Evolutionary conservation across 2,888 invertebrate species (phyloP).

Genomic region (Octodonta nipae): DNA sequence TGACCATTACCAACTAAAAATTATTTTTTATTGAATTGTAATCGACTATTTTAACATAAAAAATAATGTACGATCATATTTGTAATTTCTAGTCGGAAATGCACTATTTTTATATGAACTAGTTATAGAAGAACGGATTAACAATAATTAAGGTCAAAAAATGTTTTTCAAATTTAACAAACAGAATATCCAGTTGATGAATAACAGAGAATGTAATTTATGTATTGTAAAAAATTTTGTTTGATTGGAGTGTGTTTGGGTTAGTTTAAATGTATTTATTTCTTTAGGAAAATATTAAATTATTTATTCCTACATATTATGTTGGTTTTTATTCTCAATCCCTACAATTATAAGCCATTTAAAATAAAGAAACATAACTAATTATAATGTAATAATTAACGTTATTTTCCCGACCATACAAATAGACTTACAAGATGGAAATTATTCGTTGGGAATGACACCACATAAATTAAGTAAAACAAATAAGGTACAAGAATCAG

Average conservation of each 20-base stretch:
- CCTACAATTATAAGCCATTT: too few relatives aligned
- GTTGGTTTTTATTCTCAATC: background rate
- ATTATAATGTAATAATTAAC: too few relatives aligned
- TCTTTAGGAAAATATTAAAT: constrained; percentile 31
- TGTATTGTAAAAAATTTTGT: constrained; percentile 23
- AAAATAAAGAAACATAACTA: too few relatives aligned
- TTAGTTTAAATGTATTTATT: constrained; percentile 32
- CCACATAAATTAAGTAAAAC: too few relatives aligned
- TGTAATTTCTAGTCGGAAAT: background rate
- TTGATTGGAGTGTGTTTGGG: constrained; percentile 14
- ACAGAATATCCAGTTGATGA: constrained; percentile 20
- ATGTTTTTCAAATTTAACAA: constrained; percentile 18
- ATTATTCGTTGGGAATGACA: too few relatives aligned
- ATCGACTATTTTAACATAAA: background rate
- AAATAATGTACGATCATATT: background rate
- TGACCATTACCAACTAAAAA: too few relatives aligned
- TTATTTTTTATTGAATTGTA: too few relatives aligned
- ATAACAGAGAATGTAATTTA: constrained; percentile 23
- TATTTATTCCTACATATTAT: constrained; percentile 26
- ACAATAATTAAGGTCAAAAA: background rate
- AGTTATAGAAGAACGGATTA: constrained; percentile 1
- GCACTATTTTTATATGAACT: constrained; percentile 1
- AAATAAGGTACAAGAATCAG: too few relatives aligned
- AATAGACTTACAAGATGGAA: too few relatives aligned
- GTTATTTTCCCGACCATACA: too few relatives aligned